Percentiles rank a stretch among this genome's conserved stretches.
phyloP scores from a whole-genome alignment of 2,888 invertebrate species.

The Drosophila cracens region DNA sequence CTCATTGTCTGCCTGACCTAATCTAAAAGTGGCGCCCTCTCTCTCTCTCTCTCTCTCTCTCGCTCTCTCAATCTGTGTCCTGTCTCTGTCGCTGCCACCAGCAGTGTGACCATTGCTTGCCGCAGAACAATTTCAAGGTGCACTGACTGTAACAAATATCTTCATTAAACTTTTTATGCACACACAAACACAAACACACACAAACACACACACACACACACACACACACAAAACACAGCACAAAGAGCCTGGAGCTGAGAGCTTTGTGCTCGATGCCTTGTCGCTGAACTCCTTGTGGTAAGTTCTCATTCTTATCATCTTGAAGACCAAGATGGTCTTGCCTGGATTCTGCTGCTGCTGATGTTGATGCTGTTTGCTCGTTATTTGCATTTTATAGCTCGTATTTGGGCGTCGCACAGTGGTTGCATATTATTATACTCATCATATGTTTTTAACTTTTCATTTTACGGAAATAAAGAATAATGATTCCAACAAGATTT shows the following conservation, averaged over 20 bases:
- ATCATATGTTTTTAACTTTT: not conserved
- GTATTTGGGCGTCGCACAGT: slow-evolving; percentile 48
- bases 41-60: not conserved
- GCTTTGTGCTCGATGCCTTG: slow-evolving; percentile 26
- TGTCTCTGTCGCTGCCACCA: not conserved
- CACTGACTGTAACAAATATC: slow-evolving; percentile 77
- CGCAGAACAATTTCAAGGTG: slow-evolving; percentile 73
- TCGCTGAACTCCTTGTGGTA: slow-evolving; percentile 16
- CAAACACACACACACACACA: slow-evolving; percentile 15
- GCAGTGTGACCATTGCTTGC: slow-evolving; percentile 49
- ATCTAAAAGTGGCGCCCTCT: not conserved
- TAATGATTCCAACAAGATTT: not conserved
- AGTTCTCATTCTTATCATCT: slow-evolving; percentile 32
- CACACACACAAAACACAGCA: not conserved
- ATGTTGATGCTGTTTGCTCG: slow-evolving; percentile 45
- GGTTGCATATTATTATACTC: not conserved
- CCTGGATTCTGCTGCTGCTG: slow-evolving; percentile 23
- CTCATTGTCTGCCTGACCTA: slow-evolving; percentile 9
- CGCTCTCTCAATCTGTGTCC: not conserved
- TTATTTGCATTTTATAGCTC: slow-evolving; percentile 70
- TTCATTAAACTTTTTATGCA: slow-evolving; percentile 68
- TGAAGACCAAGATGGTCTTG: slow-evolving; percentile 33
- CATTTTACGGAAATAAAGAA: too few relatives aligned
- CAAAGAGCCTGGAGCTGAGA: slow-evolving; percentile 18
- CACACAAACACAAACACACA: slow-evolving; percentile 5